Evolutionary conservation across 2,113 vertebrate genomes (phyloP).

Genomic region (Nesogale talazaci): DNA sequence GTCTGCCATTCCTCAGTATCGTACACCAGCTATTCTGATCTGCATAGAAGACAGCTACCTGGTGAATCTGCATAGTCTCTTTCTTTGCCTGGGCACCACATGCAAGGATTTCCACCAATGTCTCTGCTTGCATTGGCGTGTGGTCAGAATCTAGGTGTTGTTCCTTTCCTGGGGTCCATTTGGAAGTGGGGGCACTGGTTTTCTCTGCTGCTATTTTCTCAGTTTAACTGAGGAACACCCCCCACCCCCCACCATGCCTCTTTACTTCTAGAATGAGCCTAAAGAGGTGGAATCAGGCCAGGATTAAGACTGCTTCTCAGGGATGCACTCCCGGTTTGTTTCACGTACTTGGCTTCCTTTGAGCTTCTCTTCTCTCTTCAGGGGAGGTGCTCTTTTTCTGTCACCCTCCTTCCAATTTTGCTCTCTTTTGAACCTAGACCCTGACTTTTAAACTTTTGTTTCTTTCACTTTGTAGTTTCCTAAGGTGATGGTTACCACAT

Average conservation of each 20-base stretch:
- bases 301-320: neutral
- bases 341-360: neutral
- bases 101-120: neutral
- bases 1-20: too few species aligned
- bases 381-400: neutral
- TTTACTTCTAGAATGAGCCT: neutral
- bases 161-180: neutral
- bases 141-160: neutral
- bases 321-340: neutral
- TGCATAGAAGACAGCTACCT: neutral
- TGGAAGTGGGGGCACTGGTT: neutral
- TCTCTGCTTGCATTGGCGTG: neutral
- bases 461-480: conserved; percentile 5
- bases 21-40: fast-evolving
- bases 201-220: neutral
- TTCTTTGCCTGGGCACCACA: neutral
- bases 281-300: neutral
- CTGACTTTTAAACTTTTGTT: neutral
- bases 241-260: neutral
- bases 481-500: neutral
- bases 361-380: conserved; percentile 13
- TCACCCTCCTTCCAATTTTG: neutral
- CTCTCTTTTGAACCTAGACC: conserved; percentile 11
- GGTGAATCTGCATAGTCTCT: neutral
- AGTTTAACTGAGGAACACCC: neutral